Percentiles rank a stretch among this genome's conserved stretches.
Evolutionary conservation across 1,140 invertebrate species (phyloP).

Genomic region (Trichonephila clavipes): DNA sequence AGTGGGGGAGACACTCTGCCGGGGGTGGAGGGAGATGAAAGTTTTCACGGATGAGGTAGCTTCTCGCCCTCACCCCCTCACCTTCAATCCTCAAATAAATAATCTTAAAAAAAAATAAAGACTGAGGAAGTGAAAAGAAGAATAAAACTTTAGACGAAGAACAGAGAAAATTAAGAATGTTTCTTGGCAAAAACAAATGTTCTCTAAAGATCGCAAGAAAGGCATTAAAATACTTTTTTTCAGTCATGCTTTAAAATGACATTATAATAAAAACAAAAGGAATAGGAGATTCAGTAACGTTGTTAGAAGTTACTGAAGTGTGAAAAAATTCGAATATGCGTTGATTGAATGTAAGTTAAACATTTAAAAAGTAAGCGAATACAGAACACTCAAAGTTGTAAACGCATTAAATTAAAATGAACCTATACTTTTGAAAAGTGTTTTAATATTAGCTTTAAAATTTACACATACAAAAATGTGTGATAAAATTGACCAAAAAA

Average conservation of each 20-base stretch:
- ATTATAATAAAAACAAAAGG: conserved; percentile 25
- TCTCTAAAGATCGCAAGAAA: conserved; percentile 12
- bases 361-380: neutral
- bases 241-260: neutral
- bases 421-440: too few relatives aligned
- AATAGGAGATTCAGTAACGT: neutral
- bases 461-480: too few relatives aligned
- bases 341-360: neutral
- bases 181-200: conserved; percentile 22
- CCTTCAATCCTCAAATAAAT: conserved; percentile 39
- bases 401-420: too few relatives aligned
- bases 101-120: conserved; percentile 1
- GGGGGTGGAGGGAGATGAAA: conserved; percentile 3
- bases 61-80: neutral
- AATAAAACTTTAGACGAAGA: neutral
- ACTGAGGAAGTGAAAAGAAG: neutral
- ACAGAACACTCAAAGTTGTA: neutral
- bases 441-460: too few relatives aligned
- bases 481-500: too few relatives aligned
- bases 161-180: conserved; percentile 38
- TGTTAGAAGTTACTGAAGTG: neutral
- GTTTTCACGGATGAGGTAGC: conserved; percentile 75
- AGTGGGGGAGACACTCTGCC: neutral
- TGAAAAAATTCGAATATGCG: neutral
- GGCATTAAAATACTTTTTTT: conserved; percentile 22